Base-by-base conservation (phyloP, 2,113 vertebrate species). In the Zeus faber region DNA sequence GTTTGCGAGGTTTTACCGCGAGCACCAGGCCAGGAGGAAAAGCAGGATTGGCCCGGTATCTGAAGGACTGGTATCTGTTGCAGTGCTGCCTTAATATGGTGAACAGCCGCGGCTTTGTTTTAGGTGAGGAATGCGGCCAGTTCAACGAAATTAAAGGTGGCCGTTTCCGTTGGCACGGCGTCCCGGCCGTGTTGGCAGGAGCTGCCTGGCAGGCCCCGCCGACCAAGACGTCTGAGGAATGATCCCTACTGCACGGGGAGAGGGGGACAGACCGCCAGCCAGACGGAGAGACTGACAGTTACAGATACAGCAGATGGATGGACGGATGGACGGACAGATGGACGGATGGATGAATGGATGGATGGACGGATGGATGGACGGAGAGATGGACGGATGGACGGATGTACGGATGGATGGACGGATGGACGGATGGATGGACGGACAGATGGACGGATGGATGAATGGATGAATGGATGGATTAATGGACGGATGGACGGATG, bases 91-190 rank as follows among this genome's bases (percentile, higher is more conserved):
- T 74, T 76, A 77, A 74, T 69, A 58, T 76, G 66, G 68, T 48
- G 78, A 81, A 84, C 81, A 83, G 74, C 74, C 43, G 54, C 48
- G 5, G 74, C 78, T 81, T 84, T 83, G 80, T 83, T 75, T 73
- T 59, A 71, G 65, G 48, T 2, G 0, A 78, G 74, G 81, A 21
- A 83, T 80, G 81, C 65, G 55, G 76, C 58, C 51, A 20, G 60
- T 74, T 63, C 48, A 44, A 50, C 53, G 68, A 65, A 77, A 72
- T 74, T 62, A 62, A 54, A 70, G 62, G 68, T 46, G 53, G 65
- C 59, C 70, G 62, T 81, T 79, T 76, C 69, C 64, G 57, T 56
- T 70, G 70, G 69, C 75, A 70, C 52, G 18, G 48, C 46, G 31
- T 51, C 26, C 58, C 43, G 49, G 65, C 58, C 20, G 46, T 20